Evolutionary conservation across 2,888 invertebrate genomes (phyloP).

Genomic region (Xestoiulus laeticollis): DNA sequence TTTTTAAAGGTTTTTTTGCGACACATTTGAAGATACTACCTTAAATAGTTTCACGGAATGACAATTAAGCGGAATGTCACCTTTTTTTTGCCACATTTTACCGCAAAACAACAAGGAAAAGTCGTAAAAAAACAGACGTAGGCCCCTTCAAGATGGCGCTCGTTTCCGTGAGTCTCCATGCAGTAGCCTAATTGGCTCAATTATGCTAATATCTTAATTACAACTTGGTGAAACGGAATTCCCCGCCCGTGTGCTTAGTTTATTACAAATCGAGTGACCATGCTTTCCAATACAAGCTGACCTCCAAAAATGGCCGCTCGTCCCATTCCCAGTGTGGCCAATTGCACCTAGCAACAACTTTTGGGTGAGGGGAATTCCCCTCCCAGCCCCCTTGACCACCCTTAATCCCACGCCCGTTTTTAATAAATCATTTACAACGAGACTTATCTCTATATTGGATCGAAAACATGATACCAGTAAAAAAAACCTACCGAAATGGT

Average conservation of each 20-base stretch:
- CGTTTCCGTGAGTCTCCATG: background rate
- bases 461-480: background rate
- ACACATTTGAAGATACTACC: too few relatives aligned
- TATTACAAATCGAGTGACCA: background rate
- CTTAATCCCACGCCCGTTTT: background rate
- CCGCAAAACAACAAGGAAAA: background rate
- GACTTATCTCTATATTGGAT: background rate
- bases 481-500: background rate
- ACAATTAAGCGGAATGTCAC: too few relatives aligned
- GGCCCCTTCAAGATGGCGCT: constrained; percentile 7
- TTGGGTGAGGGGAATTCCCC: background rate
- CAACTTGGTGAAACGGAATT: background rate
- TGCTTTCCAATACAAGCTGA: background rate
- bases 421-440: background rate
- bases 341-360: background rate
- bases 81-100: too few relatives aligned
- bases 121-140: background rate
- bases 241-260: background rate
- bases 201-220: background rate
- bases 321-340: constrained; percentile 10
- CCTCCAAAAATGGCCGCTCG: constrained; percentile 26
- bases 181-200: background rate
- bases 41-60: too few relatives aligned
- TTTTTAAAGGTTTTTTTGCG: too few relatives aligned
- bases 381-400: background rate